Evolutionary conservation across 2,113 vertebrate species (phyloP).

Genomic region (Pao palembangensis): DNA sequence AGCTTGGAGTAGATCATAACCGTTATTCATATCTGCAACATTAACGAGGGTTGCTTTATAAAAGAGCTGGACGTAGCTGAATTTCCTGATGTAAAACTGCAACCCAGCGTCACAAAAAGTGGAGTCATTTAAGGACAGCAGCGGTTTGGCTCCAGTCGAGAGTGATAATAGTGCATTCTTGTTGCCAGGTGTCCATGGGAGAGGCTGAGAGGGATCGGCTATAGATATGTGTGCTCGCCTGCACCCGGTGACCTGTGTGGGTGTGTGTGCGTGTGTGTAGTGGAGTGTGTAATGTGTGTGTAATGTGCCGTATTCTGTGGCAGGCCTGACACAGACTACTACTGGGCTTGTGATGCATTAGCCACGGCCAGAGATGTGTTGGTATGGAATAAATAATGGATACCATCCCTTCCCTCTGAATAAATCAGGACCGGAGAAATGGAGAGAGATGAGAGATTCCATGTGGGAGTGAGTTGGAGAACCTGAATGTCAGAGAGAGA

Average conservation of each 20-base stretch:
- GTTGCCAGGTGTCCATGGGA: constrained; percentile 48
- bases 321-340: constrained; percentile 47
- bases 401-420: constrained; percentile 68
- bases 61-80: no score
- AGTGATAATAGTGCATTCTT: constrained; percentile 32
- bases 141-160: constrained; percentile 17
- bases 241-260: constrained; percentile 48
- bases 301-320: constrained; percentile 42
- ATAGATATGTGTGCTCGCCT: constrained; percentile 48
- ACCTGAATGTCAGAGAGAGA: constrained; percentile 44
- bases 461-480: constrained; percentile 53
- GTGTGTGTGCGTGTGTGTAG: constrained; percentile 9
- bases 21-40: no score
- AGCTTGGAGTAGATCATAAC: constrained; percentile 17
- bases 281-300: background rate
- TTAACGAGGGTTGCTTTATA: no score
- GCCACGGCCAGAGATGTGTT: constrained; percentile 56
- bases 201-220: constrained; percentile 40
- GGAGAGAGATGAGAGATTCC: constrained; percentile 59
- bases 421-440: constrained; percentile 70
- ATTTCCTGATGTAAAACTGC: constrained; percentile 1
- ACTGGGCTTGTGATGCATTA: constrained; percentile 58
- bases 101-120: background rate
- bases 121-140: constrained; percentile 19
- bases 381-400: constrained; percentile 73